Base-by-base conservation (phyloP, 2,888 invertebrate genomes). In the Tetragonisca angustula region DNA sequence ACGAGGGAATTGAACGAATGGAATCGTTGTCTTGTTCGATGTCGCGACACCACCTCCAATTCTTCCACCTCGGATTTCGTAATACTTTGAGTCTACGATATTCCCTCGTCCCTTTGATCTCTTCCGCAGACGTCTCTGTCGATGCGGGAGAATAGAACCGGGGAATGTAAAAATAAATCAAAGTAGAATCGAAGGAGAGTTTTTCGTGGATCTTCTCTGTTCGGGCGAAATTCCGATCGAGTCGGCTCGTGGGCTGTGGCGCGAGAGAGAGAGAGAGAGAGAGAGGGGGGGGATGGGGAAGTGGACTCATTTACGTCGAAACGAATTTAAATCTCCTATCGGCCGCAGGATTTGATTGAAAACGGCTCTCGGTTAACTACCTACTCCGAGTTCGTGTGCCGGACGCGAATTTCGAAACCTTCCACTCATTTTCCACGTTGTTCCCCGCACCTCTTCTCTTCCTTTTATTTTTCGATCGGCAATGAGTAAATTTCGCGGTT, bases 291-390 rank as follows among this genome's bases (percentile, higher is more conserved):
- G 2, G 43, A 50, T 43, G 61, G 75, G 75, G 77, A 87, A 81
- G 80, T 75, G 77, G 78, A 83, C 64, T 80, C 83, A 76, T 86
- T 86, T 85, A 77, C 84, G 86, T 76, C 76, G 76, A 71, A 84
- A 81, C 85, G 84, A 81, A 85, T 84, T 84, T 79, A 76, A 78
- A 76, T 85, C 74, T 79, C 69, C 76, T 69, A 80, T 76, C 77
- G 83, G 76, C 76, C 79, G 69, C 79, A 79, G 76, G 73, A 74
- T 86, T 82, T 86, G 86, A 86, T 86, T 85, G 85, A 86, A 86
- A 86, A 76, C 79, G 62, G 77, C 50, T 54, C 74, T 52, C 75
- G 65, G 69, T 65, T 70, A 79, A 79, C 75, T 76, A 70, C 75
- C 64, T 17, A 50, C 43, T 17, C 50, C 43, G 56, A 24, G 67